Base-by-base conservation (phyloP, 2,888 invertebrate genomes). In the Nomada fabriciana region DNA sequence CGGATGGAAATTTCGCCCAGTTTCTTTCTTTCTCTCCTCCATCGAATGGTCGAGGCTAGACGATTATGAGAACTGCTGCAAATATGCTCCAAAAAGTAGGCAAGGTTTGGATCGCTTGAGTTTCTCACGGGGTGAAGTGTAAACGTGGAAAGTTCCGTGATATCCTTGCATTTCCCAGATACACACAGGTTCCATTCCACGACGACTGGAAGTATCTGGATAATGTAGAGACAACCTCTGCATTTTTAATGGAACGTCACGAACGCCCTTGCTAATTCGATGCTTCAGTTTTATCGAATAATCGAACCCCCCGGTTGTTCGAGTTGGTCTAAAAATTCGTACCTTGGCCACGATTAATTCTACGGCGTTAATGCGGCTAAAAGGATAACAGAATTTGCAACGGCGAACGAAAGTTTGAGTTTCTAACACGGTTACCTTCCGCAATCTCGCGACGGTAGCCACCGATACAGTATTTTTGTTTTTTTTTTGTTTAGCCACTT, bases 91-190 rank as follows among this genome's bases (percentile, higher is more conserved):
- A 18, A 36, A 20, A 61, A 25, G 15, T n/a, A 15, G n/a, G 20
- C 47, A 3, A 73, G 55, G 20, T 77, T 74, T 36, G 29, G 60
- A 67, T 53, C 29, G 50, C 43, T 20, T 2, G 25, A n/a, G 47
- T 13, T 23, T 11, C 20, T 47, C 53, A 20, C n/a, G n/a, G 67
- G 36, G 65, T 18, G 25, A 74, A 67, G 47, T 0, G 65, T 13
- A 23, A 73, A 65, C 25, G 65, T 43, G 1, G 15, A n/a, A 67
- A 77, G 29, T 77, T 77, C 59, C 43, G 13, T 20, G 18, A 74
- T 74, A 61, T 60, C 10, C 63, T 13, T n/a, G 25, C 9, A 47
- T 47, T 47, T 47, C 47, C 13, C 11, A 10, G 15, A 47, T 1
- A 15, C 47, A 1, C 15, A 10, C 15, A 11, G 47, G 0, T 43